Conservation (phyloP, 1,140 invertebrate species). For the Trypoxylus dichotomus region DNA sequence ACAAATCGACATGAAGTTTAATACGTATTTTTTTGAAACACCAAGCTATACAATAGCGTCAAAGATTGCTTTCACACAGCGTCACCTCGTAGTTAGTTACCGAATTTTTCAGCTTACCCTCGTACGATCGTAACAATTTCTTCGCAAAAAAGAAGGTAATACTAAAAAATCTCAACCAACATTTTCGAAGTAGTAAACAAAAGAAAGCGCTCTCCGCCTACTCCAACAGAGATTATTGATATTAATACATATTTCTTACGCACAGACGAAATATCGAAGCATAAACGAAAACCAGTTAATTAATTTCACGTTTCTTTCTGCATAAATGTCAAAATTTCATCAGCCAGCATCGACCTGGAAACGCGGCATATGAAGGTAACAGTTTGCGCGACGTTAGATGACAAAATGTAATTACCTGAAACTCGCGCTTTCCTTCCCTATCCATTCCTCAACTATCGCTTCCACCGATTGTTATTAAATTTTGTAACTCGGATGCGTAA, state of each 20-base stretch:
- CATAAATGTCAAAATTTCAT: neutral
- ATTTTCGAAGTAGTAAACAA: neutral
- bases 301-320: neutral
- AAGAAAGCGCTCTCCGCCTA: too few species aligned
- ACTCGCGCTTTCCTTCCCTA: neutral
- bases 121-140: too few species aligned
- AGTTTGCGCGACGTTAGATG: neutral
- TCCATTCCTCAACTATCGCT: neutral
- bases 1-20: too few species aligned
- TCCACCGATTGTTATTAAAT: neutral
- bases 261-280: neutral
- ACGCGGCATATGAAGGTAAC: neutral
- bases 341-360: neutral
- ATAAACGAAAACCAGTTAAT: neutral
- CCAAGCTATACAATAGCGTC: too few species aligned
- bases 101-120: neutral
- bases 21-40: too few species aligned
- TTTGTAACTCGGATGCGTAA: neutral
- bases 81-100: too few species aligned
- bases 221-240: too few species aligned
- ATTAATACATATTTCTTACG: neutral
- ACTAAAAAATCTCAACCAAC: neutral
- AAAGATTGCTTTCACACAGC: too few species aligned
- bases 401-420: neutral
- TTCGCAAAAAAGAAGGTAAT: neutral